These are phyloP conservation scores for Rhagoletis pomonella DNA, from an alignment of 1,140 invertebrate genomes.

Conservation along the genomic window DNA sequence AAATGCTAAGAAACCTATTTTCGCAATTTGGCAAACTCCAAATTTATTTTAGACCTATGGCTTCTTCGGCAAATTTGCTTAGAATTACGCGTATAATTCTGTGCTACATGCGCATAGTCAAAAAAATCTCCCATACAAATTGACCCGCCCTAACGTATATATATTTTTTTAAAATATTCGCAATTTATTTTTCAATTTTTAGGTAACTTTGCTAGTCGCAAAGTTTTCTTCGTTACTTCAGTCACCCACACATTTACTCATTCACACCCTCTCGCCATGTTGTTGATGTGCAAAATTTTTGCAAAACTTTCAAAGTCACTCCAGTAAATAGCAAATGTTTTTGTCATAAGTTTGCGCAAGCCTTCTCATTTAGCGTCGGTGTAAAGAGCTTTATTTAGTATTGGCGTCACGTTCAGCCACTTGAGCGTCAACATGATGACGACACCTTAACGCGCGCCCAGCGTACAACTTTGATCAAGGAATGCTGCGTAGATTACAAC, in stretches of 20 bases:
- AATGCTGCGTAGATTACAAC: conserved; percentile 71
- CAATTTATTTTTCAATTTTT: too few species aligned
- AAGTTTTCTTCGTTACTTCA: neutral
- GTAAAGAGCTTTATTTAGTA: conserved; percentile 43
- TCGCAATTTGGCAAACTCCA: too few species aligned
- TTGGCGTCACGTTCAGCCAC: conserved; percentile 59
- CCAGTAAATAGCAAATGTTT: conserved; percentile 14
- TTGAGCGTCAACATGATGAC: conserved; percentile 68
- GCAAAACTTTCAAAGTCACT: conserved; percentile 40
- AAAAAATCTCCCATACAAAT: too few species aligned
- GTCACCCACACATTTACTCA: neutral
- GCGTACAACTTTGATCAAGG: conserved; percentile 64
- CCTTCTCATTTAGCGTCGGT: conserved; percentile 30
- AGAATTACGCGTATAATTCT: too few species aligned
- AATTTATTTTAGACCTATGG: too few species aligned
- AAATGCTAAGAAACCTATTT: too few species aligned
- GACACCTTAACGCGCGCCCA: conserved; percentile 65
- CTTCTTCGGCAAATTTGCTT: too few species aligned
- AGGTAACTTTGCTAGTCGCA: too few species aligned
- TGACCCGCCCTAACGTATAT: too few species aligned
- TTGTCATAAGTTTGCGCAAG: conserved; percentile 39
- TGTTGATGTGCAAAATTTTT: conserved; percentile 33
- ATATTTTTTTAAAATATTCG: too few species aligned
- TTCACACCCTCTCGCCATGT: neutral
- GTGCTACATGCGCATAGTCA: too few species aligned